phyloP scores from a whole-genome alignment of 2,797 vertebrate species.

The Serranus cabrilla region DNA sequence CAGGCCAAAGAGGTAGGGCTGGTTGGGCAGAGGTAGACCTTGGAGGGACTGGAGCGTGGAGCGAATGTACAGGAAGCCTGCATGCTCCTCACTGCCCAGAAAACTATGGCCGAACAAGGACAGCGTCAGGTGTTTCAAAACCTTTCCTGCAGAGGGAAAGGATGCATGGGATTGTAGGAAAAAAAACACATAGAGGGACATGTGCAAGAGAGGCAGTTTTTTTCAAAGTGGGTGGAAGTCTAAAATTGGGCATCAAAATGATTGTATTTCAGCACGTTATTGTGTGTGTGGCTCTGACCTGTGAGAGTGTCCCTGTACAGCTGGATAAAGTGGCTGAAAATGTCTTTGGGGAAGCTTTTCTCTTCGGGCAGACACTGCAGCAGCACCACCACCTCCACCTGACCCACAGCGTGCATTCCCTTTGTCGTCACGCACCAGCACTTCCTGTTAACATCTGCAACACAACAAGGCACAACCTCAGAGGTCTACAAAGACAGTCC shows the following conservation, averaged over 20 bases:
- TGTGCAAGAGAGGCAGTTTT: not conserved
- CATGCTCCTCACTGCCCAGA: slow-evolving; percentile 94
- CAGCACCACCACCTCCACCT: slow-evolving; percentile 95
- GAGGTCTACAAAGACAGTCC: not conserved
- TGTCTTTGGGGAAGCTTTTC: slow-evolving; percentile 96
- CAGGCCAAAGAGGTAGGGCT: slow-evolving; percentile 96
- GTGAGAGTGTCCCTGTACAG: slow-evolving; percentile 95
- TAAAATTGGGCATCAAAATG: not conserved
- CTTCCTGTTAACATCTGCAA: slow-evolving; percentile 95
- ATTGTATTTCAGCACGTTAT: no score
- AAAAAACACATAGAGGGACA: not conserved
- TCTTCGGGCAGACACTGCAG: slow-evolving; percentile 97
- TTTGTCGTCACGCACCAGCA: slow-evolving; percentile 99
- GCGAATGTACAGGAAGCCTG: slow-evolving; percentile 95
- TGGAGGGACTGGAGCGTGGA: slow-evolving; percentile 96
- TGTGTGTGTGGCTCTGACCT: slow-evolving; percentile 81
- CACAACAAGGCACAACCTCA: slow-evolving; percentile 41
- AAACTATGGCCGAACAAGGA: slow-evolving; percentile 93
- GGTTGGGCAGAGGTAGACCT: slow-evolving; percentile 95
- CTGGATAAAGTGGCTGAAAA: slow-evolving; percentile 97
- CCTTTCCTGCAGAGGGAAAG: slow-evolving; percentile 87
- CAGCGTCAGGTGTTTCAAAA: slow-evolving; percentile 93
- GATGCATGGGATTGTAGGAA: not conserved
- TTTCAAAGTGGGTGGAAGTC: not conserved
- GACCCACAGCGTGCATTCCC: slow-evolving; percentile 98